Evolutionary conservation across 2,888 invertebrate species (phyloP).

Genomic region (Osmoderma eremita): DNA sequence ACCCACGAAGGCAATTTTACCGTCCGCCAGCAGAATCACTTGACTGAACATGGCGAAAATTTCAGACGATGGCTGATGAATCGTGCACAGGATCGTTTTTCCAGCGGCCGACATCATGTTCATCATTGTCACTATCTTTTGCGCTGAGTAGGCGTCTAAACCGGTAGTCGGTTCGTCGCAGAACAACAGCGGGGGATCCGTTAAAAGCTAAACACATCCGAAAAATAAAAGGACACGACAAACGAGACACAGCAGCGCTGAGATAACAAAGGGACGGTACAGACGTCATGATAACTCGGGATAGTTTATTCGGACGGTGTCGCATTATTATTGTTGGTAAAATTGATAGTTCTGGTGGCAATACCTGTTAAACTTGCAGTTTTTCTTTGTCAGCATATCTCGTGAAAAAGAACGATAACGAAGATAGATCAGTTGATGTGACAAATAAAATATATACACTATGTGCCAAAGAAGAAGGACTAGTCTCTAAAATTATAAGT

Average conservation of each 20-base stretch:
- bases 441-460: too few relatives aligned
- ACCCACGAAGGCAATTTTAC: slow-evolving; percentile 87
- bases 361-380: too few relatives aligned
- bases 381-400: too few relatives aligned
- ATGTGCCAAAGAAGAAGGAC: too few relatives aligned
- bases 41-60: slow-evolving; percentile 85
- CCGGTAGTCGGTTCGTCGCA: slow-evolving; percentile 98
- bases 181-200: slow-evolving; percentile 91
- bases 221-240: slow-evolving; percentile 17
- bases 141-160: slow-evolving; percentile 90
- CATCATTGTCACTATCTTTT: slow-evolving; percentile 79
- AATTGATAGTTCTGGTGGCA: too few relatives aligned
- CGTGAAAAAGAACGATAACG: too few relatives aligned
- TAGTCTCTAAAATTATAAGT: too few relatives aligned
- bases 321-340: too few relatives aligned
- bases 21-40: slow-evolving; percentile 84
- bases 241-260: background rate
- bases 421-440: too few relatives aligned
- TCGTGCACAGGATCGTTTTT: slow-evolving; percentile 90
- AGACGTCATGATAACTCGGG: too few relatives aligned
- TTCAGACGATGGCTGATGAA: slow-evolving; percentile 93
- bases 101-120: slow-evolving; percentile 77
- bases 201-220: slow-evolving; percentile 72
- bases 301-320: too few relatives aligned
- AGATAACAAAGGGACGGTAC: slow-evolving; percentile 1